Base-by-base conservation (phyloP, 2,113 vertebrate genomes). In the Peucedramus taeniatus region DNA sequence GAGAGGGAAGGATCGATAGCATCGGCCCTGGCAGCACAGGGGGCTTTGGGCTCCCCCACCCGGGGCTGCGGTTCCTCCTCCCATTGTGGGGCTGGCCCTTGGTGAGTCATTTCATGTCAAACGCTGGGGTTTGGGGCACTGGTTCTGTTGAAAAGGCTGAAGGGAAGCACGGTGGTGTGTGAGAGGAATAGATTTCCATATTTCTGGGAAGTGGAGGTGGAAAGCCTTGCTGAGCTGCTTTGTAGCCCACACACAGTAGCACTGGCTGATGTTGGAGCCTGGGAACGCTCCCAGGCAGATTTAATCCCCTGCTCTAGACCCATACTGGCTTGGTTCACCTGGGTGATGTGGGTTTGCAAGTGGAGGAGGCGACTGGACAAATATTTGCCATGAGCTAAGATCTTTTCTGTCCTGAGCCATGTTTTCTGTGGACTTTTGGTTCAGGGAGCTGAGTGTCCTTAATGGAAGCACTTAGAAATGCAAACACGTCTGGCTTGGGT, bases 21-120 rank as follows among this genome's bases (percentile, higher is more conserved):
- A 1, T 1, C 63, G 2, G 19, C 44, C 70, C 75, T 0, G 19
- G 60, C 23, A 31, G 81, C n/a, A 0, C 33, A 0, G 33, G 4
- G 45, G 57, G 37, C 10, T 14, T 7, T 2, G 37, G 6, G 3
- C 26, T 27, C 14, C 28, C 1, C 30, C 1, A 0, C 5, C 9
- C 13, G 3, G 68, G 53, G 76, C 70, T 71, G 56, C 13, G 35
- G 10, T 6, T 83, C 79, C 51, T 22, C 10, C 0, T 3, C 27
- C 19, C 53, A 3, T 11, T 1, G 9, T 3, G 51, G 65, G 70
- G 68, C 72, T 16, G 78, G 63, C 42, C 65, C 76, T 22, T 0
- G 92, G 94, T 96, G 96, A 95, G 93, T 95, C 11, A 0, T 11
- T 51, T 4, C 1, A 0, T 3, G 7, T 3, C 31, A 0, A 9